Evolutionary conservation across 2,113 vertebrate species (phyloP), one percentile per base, ranked within the genome.

Genomic region (Aphyosemion australe): DNA sequence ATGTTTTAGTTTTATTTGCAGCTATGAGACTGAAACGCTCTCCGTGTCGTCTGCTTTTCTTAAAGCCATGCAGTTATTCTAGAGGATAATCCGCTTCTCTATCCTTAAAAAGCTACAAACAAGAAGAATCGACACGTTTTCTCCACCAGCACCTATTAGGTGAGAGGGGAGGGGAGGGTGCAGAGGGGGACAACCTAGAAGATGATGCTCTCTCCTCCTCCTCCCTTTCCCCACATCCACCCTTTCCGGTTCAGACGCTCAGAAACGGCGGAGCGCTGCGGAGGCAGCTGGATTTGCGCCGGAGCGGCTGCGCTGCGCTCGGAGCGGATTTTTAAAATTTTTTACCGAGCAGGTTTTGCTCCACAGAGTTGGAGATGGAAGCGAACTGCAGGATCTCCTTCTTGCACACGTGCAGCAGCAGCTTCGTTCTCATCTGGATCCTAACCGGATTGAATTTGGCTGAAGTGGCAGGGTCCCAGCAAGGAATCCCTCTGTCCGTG

Each of bases 401-500:
- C 72, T 80, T 86, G 74, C 89, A 80, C 82, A 86, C 80, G 87
- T 89, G 87, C 78, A 58, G 88, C 71, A 65, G 54, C 11, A 64
- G 82, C 76, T 79, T 89, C 67, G 79, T 90, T 59, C 51, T 94
- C 63, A 83, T 94, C 73, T 94, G 94, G 92, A 90, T 93, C 76
- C 87, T 90, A 72, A 81, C 94, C 78, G 91, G 91, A 78, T 78
- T 92, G 62, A 84, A 92, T 64, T 85, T 93, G 87, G 84, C 90
- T 89, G 90, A 89, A 80, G 93, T 88, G 88, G 89, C 91, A 84
- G 94, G 91, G 84, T 94, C 96, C 80, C 95, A 96, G 92, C 95
- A 94, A 93, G 96, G 95, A 87, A 98, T 98, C 84, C 97, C 97
- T 78, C 92, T 97, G 71, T 96, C 96, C 72, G 91, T 92, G 92